phyloP scores from a whole-genome alignment of 2,113 vertebrate species.

The Pomatostomus ruficeps region DNA sequence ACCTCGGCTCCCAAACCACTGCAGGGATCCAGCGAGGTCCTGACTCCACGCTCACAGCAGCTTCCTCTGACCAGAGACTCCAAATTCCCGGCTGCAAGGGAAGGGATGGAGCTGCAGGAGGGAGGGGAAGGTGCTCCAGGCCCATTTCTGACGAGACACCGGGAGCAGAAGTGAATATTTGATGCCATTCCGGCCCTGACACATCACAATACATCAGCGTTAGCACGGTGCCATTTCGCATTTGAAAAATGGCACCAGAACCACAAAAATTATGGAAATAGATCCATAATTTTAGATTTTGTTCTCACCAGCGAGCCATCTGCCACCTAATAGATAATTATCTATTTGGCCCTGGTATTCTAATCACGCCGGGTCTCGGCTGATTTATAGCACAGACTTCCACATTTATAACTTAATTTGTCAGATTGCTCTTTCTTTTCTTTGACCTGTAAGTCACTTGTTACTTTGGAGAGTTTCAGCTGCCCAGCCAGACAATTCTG shows the following conservation, averaged over 20 bases:
- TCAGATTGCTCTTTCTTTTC: neutral
- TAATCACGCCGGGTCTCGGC: neutral
- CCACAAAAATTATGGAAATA: slow-evolving; percentile 1
- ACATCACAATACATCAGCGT: neutral
- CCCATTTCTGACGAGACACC: neutral
- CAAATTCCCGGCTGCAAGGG: neutral
- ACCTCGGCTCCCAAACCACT: neutral
- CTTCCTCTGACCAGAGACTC: neutral
- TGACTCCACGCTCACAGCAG: neutral
- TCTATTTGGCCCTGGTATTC: neutral
- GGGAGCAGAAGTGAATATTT: neutral
- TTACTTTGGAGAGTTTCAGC: neutral
- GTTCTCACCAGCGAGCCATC: neutral
- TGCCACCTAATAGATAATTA: slow-evolving; percentile 20
- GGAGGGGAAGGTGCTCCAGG: neutral
- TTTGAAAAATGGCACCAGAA: neutral
- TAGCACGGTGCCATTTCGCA: neutral
- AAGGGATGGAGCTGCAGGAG: neutral
- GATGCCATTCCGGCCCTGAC: neutral
- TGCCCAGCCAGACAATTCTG: neutral
- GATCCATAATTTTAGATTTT: neutral
- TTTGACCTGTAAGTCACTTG: neutral
- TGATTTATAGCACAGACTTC: neutral
- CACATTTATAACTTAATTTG: neutral
- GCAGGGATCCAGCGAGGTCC: neutral